Base-by-base conservation (phyloP, 2,888 invertebrate genomes). In the Leptopterna dolabrata region DNA sequence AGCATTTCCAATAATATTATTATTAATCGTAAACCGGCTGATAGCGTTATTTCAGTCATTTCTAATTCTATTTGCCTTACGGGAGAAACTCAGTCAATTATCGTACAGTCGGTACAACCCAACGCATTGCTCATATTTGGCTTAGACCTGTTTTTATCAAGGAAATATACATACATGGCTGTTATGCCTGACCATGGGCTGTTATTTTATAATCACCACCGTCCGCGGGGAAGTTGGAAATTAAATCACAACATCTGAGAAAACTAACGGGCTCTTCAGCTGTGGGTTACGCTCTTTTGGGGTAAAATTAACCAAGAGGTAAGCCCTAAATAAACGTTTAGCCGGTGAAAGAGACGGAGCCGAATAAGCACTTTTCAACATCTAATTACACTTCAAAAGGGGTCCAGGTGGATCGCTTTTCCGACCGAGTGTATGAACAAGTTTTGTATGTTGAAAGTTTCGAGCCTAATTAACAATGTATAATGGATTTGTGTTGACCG, bases 331-430 rank as follows among this genome's bases (percentile, higher is more conserved):
- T 63, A 63, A 63, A 63, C 63, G 63, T 63, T 63, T 24, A 6
- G 24, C 1, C 63, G 11, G 63, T 24, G 36, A 7, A 24, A 24
- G 27, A 63, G 63, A 24, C 63, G 55, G 24, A n/a, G 63, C 24
- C 63, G 27, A 63, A 63, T 63, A 63, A 63, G 63, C 63, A 63
- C 63, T 63, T 63, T 63, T 63, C 63, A 63, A 24, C 63, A 24
- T 63, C 63, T 63, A 63, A 63, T 63, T 63, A 63, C 63, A 63
- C 63, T 63, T 63, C 63, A 63, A 63, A 63, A 55, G 55, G 24
- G 63, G 63, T 63, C 63, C 63, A 63, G 63, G 63, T 63, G 63
- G 63, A 63, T 63, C 19, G 63, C n/a, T 63, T 63, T 63, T 63
- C 63, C 63, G 24, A 9, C 11, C 24, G 63, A 63, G 63, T 63